These are phyloP conservation scores for Bubo blakistoni DNA, from an alignment of 2,113 vertebrate species.

Conservation along the genomic window DNA sequence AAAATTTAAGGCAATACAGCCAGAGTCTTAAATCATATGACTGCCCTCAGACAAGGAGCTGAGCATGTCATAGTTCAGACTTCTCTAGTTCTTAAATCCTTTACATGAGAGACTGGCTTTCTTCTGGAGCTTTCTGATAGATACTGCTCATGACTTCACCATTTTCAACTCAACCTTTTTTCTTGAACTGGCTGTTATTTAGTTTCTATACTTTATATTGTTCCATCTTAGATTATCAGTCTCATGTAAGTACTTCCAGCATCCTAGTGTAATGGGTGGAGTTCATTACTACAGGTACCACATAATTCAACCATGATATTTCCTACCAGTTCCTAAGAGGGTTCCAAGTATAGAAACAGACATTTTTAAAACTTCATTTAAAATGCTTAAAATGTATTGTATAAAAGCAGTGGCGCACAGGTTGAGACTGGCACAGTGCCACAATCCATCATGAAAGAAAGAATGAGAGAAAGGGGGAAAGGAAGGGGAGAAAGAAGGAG, in stretches of 20 bases:
- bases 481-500: too few relatives aligned
- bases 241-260: neutral
- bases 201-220: neutral
- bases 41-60: neutral
- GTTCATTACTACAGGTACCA: neutral
- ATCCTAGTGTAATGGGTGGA: neutral
- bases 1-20: neutral
- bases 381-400: neutral
- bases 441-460: neutral
- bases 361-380: neutral
- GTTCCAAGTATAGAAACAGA: neutral
- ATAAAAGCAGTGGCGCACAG: neutral
- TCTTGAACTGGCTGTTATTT: neutral
- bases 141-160: neutral
- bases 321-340: neutral
- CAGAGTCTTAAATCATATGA: neutral
- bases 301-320: neutral
- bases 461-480: fast-evolving
- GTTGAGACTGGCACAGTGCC: neutral
- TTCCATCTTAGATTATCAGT: neutral
- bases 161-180: neutral
- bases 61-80: neutral
- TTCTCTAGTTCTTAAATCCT: neutral
- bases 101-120: neutral
- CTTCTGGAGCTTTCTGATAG: neutral